Conservation (phyloP, 2,113 vertebrate species). For the Paramisgurnus dabryanus region DNA sequence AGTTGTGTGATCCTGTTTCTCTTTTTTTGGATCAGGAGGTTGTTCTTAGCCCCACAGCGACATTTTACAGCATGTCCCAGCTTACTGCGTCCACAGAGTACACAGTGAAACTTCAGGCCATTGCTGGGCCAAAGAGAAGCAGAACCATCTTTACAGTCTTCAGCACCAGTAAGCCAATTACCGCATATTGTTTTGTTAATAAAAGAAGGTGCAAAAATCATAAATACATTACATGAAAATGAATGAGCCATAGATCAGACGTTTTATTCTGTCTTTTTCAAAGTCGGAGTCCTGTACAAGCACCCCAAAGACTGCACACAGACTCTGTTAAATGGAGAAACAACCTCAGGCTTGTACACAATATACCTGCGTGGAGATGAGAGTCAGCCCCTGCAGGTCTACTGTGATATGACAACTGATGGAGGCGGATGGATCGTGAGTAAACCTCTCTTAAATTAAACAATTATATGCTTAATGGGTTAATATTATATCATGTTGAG, state of each 20-base stretch:
- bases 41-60: constrained; percentile 81
- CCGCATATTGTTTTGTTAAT: background rate
- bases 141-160: constrained; percentile 78
- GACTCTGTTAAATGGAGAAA: constrained; percentile 89
- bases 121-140: constrained; percentile 83
- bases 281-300: constrained; percentile 88
- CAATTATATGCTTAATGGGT: background rate
- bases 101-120: constrained; percentile 83
- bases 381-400: constrained; percentile 85
- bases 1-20: background rate
- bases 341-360: constrained; percentile 84
- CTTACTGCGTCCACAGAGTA: constrained; percentile 88
- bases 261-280: constrained; percentile 46
- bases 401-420: constrained; percentile 92
- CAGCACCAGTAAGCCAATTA: constrained; percentile 84
- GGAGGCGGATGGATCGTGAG: constrained; percentile 98
- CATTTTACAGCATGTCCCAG: constrained; percentile 85
- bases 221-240: background rate
- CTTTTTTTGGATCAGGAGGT: constrained; percentile 77
- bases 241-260: background rate
- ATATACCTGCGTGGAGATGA: constrained; percentile 88
- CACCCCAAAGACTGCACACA: constrained; percentile 94
- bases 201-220: background rate
- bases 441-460: constrained; percentile 40
- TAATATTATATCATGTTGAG: background rate